Percentiles rank a stretch among this genome's conserved stretches.
Conservation (phyloP, 2,113 vertebrate species). For the Oenanthe oenanthe region DNA sequence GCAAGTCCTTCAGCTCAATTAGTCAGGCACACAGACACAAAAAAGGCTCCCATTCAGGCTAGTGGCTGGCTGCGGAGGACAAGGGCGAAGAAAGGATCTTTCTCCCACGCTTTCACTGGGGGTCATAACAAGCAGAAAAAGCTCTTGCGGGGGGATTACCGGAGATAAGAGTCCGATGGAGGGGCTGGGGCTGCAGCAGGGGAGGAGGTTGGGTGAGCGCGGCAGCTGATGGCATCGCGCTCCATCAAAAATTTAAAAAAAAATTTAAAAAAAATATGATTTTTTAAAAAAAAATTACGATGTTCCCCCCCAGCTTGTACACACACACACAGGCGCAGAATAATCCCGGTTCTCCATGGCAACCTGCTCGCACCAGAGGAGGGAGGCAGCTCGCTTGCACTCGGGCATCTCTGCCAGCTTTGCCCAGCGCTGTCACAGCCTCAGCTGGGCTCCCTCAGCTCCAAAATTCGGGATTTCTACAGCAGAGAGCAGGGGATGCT, state of each 20-base stretch:
- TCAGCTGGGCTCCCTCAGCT: rapidly evolving
- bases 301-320: not conserved
- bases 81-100: slow-evolving; percentile 68
- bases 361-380: slow-evolving; percentile 26
- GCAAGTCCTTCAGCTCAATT: slow-evolving; percentile 83
- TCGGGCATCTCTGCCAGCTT: not conserved
- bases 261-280: not conserved
- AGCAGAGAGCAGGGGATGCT: not conserved
- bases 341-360: slow-evolving; percentile 58
- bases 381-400: not conserved
- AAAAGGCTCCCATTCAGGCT: slow-evolving; percentile 60
- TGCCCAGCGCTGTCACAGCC: not conserved
- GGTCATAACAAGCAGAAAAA: slow-evolving; percentile 83
- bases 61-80: slow-evolving; percentile 68
- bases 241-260: not conserved
- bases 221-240: rapidly evolving
- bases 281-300: not conserved
- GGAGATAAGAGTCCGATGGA: slow-evolving; percentile 71
- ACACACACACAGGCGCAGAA: not conserved
- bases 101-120: slow-evolving; percentile 76
- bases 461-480: not conserved
- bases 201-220: not conserved
- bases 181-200: slow-evolving; percentile 5
- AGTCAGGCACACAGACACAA: slow-evolving; percentile 78
- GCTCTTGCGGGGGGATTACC: slow-evolving; percentile 75